phyloP scores from a whole-genome alignment of 2,888 invertebrate genomes.

The Stegana nigrithorax region DNA sequence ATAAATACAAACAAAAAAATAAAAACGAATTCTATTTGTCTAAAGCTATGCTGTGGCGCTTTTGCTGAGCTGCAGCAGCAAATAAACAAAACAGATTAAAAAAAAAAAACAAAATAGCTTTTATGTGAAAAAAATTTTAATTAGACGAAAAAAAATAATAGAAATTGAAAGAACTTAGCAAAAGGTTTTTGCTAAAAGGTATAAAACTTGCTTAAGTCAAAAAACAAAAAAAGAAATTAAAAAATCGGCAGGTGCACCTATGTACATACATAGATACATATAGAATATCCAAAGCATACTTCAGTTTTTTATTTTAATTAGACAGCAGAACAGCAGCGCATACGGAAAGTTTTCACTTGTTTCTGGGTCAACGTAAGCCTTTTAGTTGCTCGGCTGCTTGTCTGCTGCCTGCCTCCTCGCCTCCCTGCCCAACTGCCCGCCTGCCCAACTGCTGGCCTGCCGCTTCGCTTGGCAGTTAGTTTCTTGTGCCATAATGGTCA shows the following conservation, averaged over 20 bases:
- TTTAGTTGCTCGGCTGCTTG: slow-evolving; percentile 20
- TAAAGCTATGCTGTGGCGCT: not conserved
- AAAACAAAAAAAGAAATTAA: not conserved
- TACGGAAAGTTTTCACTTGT: not conserved
- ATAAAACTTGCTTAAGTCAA: not conserved
- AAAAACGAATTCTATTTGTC: not conserved
- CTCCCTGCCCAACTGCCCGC: too few species aligned
- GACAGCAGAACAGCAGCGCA: slow-evolving; percentile 32
- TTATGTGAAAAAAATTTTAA: too few species aligned
- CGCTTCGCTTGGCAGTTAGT: too few species aligned
- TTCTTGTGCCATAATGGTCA: too few species aligned
- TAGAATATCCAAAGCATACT: slow-evolving; percentile 2
- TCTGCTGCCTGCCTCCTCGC: slow-evolving; percentile 27
- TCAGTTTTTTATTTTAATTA: slow-evolving; percentile 42
- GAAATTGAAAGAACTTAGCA: too few species aligned
- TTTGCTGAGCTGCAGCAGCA: not conserved
- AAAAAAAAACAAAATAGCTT: not conserved
- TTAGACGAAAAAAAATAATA: not conserved
- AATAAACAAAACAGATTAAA: not conserved
- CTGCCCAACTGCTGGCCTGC: too few species aligned
- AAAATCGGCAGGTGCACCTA: slow-evolving; percentile 19
- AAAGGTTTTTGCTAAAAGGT: not conserved
- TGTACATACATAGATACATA: slow-evolving; percentile 30
- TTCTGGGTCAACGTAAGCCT: slow-evolving; percentile 2
- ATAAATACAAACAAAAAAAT: not conserved